A percentile compares a stretch with the other conserved stretches of the same genome.
Evolutionary conservation across 1,140 invertebrate genomes (phyloP).

Genomic region (Propsilocerus akamusi): DNA sequence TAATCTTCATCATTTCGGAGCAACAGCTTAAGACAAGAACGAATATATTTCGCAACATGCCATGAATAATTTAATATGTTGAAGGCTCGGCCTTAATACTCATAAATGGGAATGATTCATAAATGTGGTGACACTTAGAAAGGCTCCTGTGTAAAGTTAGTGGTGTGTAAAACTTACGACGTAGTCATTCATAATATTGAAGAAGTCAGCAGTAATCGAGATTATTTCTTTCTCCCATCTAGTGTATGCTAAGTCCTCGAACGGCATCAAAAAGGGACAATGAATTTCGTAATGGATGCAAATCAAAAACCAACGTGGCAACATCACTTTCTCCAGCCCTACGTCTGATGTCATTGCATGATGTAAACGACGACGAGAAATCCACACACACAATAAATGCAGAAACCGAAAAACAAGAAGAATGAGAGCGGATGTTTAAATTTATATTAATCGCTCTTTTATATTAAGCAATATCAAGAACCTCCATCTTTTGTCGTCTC

Average conservation of each 20-base stretch:
- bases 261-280: too few relatives aligned
- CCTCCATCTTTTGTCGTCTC: too few relatives aligned
- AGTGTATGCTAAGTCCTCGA: too few relatives aligned
- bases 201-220: background rate
- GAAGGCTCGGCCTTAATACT: background rate
- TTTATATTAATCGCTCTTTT: constrained; percentile 3
- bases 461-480: constrained; percentile 1
- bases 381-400: background rate
- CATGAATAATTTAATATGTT: constrained; percentile 3
- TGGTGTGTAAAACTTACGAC: background rate
- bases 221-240: background rate
- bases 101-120: background rate
- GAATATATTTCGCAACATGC: background rate
- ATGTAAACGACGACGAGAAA: background rate
- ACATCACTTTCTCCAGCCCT: background rate
- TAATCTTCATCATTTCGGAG: constrained; percentile 1
- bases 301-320: too few relatives aligned
- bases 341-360: background rate
- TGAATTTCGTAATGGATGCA: too few relatives aligned
- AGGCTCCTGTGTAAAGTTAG: background rate
- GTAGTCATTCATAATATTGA: background rate
- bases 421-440: constrained; percentile 1
- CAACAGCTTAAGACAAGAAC: background rate
- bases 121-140: background rate
- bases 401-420: too few relatives aligned